Conservation (phyloP, 2,888 invertebrate genomes). For the Gari tellinella region DNA sequence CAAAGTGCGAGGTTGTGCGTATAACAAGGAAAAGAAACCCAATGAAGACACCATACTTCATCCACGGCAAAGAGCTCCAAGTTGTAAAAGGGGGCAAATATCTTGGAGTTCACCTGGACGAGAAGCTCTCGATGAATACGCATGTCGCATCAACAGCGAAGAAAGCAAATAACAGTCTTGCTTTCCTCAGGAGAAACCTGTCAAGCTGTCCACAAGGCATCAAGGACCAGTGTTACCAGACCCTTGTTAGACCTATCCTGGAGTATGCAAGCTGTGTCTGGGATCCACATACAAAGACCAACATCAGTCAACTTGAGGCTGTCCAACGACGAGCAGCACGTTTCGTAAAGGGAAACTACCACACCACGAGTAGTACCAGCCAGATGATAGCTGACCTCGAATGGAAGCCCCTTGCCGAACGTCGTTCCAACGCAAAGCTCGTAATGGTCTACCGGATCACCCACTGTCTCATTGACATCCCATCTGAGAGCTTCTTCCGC, state of each 20-base stretch:
- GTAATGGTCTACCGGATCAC: slow-evolving; percentile 9
- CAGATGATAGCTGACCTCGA: neutral
- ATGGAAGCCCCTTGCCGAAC: neutral
- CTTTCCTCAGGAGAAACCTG: slow-evolving; percentile 24
- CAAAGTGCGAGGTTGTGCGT: slow-evolving; percentile 39
- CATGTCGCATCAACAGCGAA: slow-evolving; percentile 8
- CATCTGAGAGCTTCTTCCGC: neutral
- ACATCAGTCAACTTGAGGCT: slow-evolving; percentile 26
- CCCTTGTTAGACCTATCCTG: slow-evolving; percentile 33
- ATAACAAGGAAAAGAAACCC: slow-evolving; percentile 30
- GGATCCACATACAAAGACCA: slow-evolving; percentile 31
- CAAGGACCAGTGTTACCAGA: slow-evolving; percentile 27
- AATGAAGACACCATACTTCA: slow-evolving; percentile 3
- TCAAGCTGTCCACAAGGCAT: slow-evolving; percentile 25
- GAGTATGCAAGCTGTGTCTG: slow-evolving; percentile 30
- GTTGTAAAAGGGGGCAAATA: slow-evolving; percentile 10
- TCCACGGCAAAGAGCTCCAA: slow-evolving; percentile 7
- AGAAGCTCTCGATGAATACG: slow-evolving; percentile 16
- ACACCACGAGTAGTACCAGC: slow-evolving; percentile 5
- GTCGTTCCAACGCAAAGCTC: slow-evolving; percentile 4
- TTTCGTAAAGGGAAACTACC: slow-evolving; percentile 3
- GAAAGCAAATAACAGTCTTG: slow-evolving; percentile 14
- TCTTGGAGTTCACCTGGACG: slow-evolving; percentile 10
- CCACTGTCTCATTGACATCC: slow-evolving; percentile 1
- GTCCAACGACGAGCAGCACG: slow-evolving; percentile 27